Base-by-base conservation (phyloP, 2,888 invertebrate species). In the Xanthia icteritia region DNA sequence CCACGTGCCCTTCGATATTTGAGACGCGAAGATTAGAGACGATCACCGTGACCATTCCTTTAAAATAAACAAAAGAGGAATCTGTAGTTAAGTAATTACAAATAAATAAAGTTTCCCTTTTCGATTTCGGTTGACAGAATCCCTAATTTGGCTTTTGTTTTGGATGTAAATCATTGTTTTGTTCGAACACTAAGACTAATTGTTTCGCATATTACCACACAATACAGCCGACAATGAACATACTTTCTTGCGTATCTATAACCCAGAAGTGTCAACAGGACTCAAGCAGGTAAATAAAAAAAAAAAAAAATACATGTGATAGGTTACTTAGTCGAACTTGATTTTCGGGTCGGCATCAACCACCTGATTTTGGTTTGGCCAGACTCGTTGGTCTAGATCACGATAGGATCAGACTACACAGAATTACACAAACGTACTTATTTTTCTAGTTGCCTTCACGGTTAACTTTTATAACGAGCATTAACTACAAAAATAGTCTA, bases 401-500 rank as follows among this genome's bases (percentile, higher is more conserved):
- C 5, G 8, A 5, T 23, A 51, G 23, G 48, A 31, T 66, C 8
- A 66, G 27, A 27, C 6, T 8, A 20, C 11, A 66, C 15, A 31
- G 13, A 23, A 51, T 23, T 31, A 51, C 23, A 42, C 17, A 60
- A 60, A 27, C 6, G 17, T 20, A n/a, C n/a, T n/a, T 56, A 6
- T 61, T 54, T 9, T 27, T 66, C 11, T 31, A 15, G 13, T 81
- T 69, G 36, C 63, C 75, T 77, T 82, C 73, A 75, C 56, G 60
- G 54, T 67, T 15, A 73, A 73, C 63, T 71, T 74, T 76, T 63
- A 56, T 72, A 54, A 39, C 8, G 54, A 71, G 11, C 51, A 66
- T 58, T 76, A 48, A 45, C 61, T 58, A 36, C 51, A 70, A 77
- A 73, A 73, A 5, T 63, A 36, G 61, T 68, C 45, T 71, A 78